These are phyloP conservation scores for Penaeus japonicus DNA, from an alignment of 1,140 invertebrate genomes.

Conservation along the genomic window DNA sequence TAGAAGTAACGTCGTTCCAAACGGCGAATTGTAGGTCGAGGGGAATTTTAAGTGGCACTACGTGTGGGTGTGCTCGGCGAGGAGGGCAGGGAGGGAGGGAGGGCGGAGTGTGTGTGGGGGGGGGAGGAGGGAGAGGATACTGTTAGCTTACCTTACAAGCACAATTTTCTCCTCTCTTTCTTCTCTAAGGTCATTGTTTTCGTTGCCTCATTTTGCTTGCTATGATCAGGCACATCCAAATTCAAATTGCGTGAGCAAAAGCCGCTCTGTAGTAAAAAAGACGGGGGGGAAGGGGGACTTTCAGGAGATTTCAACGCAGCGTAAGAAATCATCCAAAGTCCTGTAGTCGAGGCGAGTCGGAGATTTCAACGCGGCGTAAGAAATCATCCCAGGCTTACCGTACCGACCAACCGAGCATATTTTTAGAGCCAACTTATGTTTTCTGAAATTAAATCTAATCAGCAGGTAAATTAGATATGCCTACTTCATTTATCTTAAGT, in stretches of 20 bases:
- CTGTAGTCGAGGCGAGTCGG: not conserved
- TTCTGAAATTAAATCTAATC: too few relatives aligned
- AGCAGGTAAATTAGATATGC: too few relatives aligned
- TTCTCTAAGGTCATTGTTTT: not conserved
- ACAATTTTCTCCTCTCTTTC: not conserved
- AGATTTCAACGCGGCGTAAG: not conserved
- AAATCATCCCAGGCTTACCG: not conserved
- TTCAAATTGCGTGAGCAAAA: too few relatives aligned
- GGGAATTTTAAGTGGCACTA: conserved; percentile 11
- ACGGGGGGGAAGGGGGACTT: too few relatives aligned
- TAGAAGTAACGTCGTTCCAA: too few relatives aligned
- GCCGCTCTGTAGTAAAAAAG: too few relatives aligned
- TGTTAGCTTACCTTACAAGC: conserved; percentile 9
- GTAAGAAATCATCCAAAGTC: not conserved
- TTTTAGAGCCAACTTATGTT: too few relatives aligned
- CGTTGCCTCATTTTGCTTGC: too few relatives aligned
- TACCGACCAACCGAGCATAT: too few relatives aligned
- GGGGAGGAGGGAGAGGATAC: not conserved
- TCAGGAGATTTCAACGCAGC: too few relatives aligned
- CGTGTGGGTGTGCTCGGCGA: conserved; percentile 11
- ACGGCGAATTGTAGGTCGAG: not conserved
- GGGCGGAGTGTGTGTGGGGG: not conserved
- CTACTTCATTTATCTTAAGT: too few relatives aligned
- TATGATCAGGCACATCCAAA: too few relatives aligned
- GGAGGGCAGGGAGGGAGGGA: conserved; percentile 1